Conservation (phyloP, 2,888 invertebrate genomes). For the Ichneumoninae sp. region DNA sequence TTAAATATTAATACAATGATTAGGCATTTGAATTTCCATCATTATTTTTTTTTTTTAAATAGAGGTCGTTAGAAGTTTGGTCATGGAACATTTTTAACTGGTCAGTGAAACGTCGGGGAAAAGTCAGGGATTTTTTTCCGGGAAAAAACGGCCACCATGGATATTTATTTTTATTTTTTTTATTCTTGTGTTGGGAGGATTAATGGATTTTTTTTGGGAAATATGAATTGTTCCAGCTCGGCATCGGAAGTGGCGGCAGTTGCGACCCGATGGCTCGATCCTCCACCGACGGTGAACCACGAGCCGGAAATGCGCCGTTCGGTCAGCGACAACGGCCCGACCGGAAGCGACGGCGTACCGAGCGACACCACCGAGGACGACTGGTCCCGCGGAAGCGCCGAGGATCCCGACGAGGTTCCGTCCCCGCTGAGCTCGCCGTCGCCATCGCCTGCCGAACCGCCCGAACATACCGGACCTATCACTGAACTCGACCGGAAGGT, state of each 20-base stretch:
- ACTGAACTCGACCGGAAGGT: conserved; percentile 89
- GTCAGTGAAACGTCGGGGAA: no score
- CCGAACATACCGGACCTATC: conserved; percentile 81
- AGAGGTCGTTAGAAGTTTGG: no score
- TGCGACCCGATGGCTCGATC: conserved; percentile 79
- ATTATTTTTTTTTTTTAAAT: no score
- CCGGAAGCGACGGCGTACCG: conserved; percentile 87
- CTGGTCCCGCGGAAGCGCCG: conserved; percentile 90
- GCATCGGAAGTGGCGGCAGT: conserved; percentile 80
- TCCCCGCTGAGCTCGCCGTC: conserved; percentile 77
- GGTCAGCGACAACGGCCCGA: conserved; percentile 82
- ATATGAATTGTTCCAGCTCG: conserved; percentile 74
- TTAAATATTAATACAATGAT: no score
- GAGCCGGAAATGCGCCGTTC: conserved; percentile 82
- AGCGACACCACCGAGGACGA: conserved; percentile 89
- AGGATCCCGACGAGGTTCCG: conserved; percentile 88
- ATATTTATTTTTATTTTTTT: conserved; percentile 1
- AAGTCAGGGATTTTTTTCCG: no score
- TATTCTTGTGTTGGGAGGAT: background rate
- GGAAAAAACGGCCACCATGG: no score
- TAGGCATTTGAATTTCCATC: no score
- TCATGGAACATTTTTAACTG: no score
- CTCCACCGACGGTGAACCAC: conserved; percentile 74
- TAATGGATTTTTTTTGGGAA: conserved; percentile 7
- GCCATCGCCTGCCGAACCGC: conserved; percentile 80